Percentiles rank a stretch among this genome's conserved stretches.
These are phyloP conservation scores for Labroides dimidiatus DNA, from an alignment of 2,797 vertebrate species.

Conservation along the genomic window DNA sequence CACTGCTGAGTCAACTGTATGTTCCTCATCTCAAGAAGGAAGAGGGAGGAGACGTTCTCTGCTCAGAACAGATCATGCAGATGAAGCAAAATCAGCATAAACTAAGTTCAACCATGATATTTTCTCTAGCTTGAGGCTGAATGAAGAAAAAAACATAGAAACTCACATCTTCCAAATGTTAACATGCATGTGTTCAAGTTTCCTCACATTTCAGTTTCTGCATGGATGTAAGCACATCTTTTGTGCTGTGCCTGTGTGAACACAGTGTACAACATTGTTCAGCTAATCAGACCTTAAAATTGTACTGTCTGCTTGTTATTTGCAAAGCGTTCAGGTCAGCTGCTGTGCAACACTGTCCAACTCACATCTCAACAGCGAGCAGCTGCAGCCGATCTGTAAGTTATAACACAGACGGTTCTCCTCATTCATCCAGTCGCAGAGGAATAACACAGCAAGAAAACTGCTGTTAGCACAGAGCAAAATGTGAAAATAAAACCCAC, in stretches of 20 bases:
- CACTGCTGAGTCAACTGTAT: slow-evolving; percentile 16
- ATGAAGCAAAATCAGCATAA: slow-evolving; percentile 7
- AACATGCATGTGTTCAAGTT: background rate
- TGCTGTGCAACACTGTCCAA: slow-evolving; percentile 38
- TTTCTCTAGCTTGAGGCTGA: slow-evolving; percentile 13
- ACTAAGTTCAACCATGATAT: background rate
- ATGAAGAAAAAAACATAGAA: background rate
- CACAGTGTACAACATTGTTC: slow-evolving; percentile 1
- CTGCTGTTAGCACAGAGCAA: background rate
- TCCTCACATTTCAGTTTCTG: background rate
- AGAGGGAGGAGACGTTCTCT: background rate
- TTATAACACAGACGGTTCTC: slow-evolving; percentile 16
- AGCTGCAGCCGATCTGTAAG: slow-evolving; percentile 48
- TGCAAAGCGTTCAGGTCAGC: slow-evolving; percentile 37
- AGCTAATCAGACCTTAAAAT: slow-evolving; percentile 32
- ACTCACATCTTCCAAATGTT: background rate
- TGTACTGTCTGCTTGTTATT: slow-evolving; percentile 48
- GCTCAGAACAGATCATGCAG: slow-evolving; percentile 2
- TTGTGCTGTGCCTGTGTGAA: background rate
- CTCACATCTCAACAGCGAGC: slow-evolving; percentile 52
- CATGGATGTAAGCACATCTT: background rate
- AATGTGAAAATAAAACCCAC: slow-evolving; percentile 5
- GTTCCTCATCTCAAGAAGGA: background rate
- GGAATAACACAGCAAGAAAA: slow-evolving; percentile 19
- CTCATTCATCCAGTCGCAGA: slow-evolving; percentile 10